These are phyloP conservation scores for Leptoclinus maculatus DNA, from an alignment of 2,797 vertebrate species.

Conservation along the genomic window DNA sequence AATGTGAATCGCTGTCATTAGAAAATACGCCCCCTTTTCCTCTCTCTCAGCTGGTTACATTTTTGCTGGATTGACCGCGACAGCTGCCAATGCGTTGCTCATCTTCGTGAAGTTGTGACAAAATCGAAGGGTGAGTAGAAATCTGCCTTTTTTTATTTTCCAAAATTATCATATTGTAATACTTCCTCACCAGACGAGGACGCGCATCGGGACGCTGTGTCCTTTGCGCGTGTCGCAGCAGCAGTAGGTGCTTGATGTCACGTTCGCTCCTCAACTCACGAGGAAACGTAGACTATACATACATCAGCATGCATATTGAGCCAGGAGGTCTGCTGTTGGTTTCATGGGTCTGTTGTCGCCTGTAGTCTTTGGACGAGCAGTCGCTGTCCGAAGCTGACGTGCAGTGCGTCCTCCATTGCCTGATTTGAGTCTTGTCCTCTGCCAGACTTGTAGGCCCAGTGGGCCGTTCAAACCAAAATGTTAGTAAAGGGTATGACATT, in stretches of 20 bases:
- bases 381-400: neutral
- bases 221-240: conserved; percentile 56
- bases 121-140: conserved; percentile 75
- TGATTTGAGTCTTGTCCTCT: neutral
- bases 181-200: neutral
- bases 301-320: neutral
- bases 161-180: neutral
- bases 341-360: neutral
- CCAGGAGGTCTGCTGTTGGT: neutral
- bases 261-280: conserved; percentile 51
- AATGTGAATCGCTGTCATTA: conserved; percentile 60
- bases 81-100: conserved; percentile 74
- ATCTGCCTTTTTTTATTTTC: neutral
- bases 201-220: conserved; percentile 55
- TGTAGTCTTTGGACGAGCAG: neutral
- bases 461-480: neutral
- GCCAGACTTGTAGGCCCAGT: conserved; percentile 22
- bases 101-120: conserved; percentile 61
- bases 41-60: conserved; percentile 29
- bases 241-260: conserved; percentile 62
- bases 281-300: neutral
- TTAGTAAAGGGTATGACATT: neutral
- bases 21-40: conserved; percentile 61
- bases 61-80: conserved; percentile 66
- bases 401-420: neutral